phyloP scores from a whole-genome alignment of 2,888 invertebrate genomes.

The Arctia plantaginis region DNA sequence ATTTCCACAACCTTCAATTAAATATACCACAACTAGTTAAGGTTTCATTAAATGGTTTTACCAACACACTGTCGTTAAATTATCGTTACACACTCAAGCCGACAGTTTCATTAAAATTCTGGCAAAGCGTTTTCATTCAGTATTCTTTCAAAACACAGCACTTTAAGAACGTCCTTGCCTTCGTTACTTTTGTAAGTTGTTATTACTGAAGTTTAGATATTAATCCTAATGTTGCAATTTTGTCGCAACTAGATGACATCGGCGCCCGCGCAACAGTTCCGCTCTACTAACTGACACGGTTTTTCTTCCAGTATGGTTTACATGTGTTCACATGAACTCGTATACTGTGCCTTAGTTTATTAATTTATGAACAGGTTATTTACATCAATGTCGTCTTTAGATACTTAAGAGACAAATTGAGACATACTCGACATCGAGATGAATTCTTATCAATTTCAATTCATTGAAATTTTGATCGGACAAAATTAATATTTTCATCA shows the following conservation, averaged over 20 bases:
- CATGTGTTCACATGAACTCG: constrained; percentile 32
- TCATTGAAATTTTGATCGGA: too few relatives aligned
- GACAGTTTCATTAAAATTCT: constrained; percentile 35
- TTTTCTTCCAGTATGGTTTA: constrained; percentile 47
- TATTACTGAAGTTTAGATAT: constrained; percentile 76
- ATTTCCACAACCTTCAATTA: constrained; percentile 31
- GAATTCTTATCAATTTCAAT: neutral
- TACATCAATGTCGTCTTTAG: neutral
- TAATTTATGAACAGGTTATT: constrained; percentile 6
- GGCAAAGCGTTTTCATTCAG: constrained; percentile 49
- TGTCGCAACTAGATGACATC: constrained; percentile 69
- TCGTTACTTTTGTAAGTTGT: constrained; percentile 63
- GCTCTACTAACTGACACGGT: constrained; percentile 73
- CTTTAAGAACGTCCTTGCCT: constrained; percentile 69
- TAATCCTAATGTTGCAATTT: constrained; percentile 72
- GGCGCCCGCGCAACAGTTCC: constrained; percentile 64
- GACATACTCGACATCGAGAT: neutral
- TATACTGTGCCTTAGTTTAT: constrained; percentile 33
- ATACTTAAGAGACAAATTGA: neutral
- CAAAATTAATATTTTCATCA: too few relatives aligned
- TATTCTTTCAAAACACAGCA: constrained; percentile 50
- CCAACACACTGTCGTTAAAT: constrained; percentile 18
- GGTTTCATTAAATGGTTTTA: constrained; percentile 17
- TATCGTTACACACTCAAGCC: constrained; percentile 25
- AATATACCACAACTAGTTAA: constrained; percentile 9